Conservation (phyloP, 2,888 invertebrate genomes). For the Pristionchus arcanus region DNA sequence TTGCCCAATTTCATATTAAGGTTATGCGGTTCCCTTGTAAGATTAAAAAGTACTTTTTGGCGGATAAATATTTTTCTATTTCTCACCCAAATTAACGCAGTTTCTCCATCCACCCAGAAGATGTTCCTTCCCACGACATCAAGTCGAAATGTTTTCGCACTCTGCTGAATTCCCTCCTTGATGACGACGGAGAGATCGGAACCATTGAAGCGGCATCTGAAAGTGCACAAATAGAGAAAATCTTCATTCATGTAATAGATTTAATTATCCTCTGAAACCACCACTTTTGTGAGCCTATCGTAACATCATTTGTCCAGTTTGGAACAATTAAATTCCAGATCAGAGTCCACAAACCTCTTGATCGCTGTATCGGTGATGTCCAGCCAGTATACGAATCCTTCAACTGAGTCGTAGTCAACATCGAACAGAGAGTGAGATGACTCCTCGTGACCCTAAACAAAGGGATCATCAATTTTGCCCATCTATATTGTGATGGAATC, state of each 20-base stretch:
- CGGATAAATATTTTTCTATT: not conserved
- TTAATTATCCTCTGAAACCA: no score
- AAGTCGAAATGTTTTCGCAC: slow-evolving; percentile 55
- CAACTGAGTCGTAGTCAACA: slow-evolving; percentile 64
- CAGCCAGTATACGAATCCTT: slow-evolving; percentile 64
- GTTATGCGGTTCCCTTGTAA: no score
- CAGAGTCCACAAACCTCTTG: slow-evolving; percentile 40
- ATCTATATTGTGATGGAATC: no score
- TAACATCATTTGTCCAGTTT: no score
- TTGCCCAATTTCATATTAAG: no score
- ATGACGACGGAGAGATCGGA: slow-evolving; percentile 41
- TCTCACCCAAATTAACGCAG: slow-evolving; percentile 58
- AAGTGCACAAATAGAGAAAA: not conserved
- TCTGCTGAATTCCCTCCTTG: slow-evolving; percentile 34
- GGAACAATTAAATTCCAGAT: no score
- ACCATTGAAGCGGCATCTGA: slow-evolving; percentile 50
- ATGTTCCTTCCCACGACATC: slow-evolving; percentile 63
- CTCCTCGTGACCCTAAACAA: slow-evolving; percentile 49
- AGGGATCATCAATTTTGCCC: no score
- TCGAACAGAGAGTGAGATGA: slow-evolving; percentile 55
- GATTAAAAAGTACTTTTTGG: no score
- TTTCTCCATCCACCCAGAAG: slow-evolving; percentile 62
- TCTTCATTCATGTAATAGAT: no score
- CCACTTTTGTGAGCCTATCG: no score
- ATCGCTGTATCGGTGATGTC: slow-evolving; percentile 58